phyloP scores from a whole-genome alignment of 2,888 invertebrate genomes.

The Philereme vetulata region DNA sequence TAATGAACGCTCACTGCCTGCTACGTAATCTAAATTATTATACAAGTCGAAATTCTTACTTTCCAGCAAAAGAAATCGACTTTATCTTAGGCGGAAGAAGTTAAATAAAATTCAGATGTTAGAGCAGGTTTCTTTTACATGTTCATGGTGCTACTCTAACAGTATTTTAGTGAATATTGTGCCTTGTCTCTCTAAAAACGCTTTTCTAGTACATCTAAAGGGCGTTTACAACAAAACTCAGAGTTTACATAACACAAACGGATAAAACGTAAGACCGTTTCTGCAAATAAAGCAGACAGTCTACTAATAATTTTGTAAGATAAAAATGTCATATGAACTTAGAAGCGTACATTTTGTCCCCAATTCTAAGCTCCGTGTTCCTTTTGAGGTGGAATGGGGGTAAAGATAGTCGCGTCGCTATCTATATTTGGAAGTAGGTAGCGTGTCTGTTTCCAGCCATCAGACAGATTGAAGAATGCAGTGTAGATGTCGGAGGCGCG shows the following conservation, averaged over 20 bases:
- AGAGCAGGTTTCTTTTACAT: constrained; percentile 67
- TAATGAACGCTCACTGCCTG: constrained; percentile 83
- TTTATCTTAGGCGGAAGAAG: constrained; percentile 77
- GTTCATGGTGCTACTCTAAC: constrained; percentile 68
- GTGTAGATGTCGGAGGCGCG: constrained; percentile 40
- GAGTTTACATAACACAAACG: constrained; percentile 12
- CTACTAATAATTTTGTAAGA: constrained; percentile 23
- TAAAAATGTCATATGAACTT: constrained; percentile 27
- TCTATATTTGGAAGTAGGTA: constrained; percentile 27
- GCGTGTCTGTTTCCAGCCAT: constrained; percentile 32
- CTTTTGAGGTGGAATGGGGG: constrained; percentile 17
- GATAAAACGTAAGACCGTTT: constrained; percentile 16
- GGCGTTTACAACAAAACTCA: neutral
- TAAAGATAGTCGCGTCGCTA: constrained; percentile 30
- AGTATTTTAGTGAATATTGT: constrained; percentile 66
- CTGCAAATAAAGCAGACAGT: constrained; percentile 22
- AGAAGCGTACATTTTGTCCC: constrained; percentile 19
- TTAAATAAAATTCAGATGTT: constrained; percentile 82
- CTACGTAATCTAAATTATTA: constrained; percentile 84
- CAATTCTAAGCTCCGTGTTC: constrained; percentile 15
- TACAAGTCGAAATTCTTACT: constrained; percentile 82
- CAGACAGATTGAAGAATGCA: constrained; percentile 46
- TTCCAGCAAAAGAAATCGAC: constrained; percentile 81
- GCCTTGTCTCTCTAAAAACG: constrained; percentile 52
- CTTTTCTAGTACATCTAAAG: constrained; percentile 31